Conservation (phyloP, 1,140 invertebrate species). For the Bombus huntii region DNA sequence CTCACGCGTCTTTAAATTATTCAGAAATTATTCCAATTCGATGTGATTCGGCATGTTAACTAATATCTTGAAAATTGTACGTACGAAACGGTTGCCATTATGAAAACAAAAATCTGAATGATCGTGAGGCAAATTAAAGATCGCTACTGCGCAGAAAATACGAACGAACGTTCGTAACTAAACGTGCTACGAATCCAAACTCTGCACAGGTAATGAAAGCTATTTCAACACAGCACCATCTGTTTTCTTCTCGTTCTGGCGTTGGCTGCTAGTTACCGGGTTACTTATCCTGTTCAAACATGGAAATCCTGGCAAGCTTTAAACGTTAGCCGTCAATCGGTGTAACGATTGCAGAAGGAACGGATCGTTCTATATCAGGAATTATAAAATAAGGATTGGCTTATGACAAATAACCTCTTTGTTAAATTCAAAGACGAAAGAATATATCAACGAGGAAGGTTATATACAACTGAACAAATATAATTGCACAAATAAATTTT, state of each 20-base stretch:
- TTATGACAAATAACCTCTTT: neutral
- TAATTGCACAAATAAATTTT: too few species aligned
- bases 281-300: constrained; percentile 25
- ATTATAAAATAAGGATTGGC: neutral
- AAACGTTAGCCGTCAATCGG: neutral
- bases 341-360: neutral
- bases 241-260: neutral
- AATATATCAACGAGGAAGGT: neutral
- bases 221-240: constrained; percentile 1
- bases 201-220: constrained; percentile 1
- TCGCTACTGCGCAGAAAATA: neutral
- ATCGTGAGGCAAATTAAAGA: neutral
- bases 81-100: neutral
- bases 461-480: too few species aligned
- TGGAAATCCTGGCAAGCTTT: neutral
- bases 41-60: neutral
- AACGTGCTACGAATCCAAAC: constrained; percentile 6
- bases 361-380: neutral
- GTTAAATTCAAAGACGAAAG: neutral
- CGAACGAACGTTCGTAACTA: neutral
- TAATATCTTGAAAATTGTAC: neutral
- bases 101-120: neutral
- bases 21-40: neutral
- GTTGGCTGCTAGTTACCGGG: neutral
- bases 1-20: too few species aligned